These are phyloP conservation scores for Cryptomyrus ogoouensis DNA, from an alignment of 2,113 vertebrate species.

Conservation along the genomic window DNA sequence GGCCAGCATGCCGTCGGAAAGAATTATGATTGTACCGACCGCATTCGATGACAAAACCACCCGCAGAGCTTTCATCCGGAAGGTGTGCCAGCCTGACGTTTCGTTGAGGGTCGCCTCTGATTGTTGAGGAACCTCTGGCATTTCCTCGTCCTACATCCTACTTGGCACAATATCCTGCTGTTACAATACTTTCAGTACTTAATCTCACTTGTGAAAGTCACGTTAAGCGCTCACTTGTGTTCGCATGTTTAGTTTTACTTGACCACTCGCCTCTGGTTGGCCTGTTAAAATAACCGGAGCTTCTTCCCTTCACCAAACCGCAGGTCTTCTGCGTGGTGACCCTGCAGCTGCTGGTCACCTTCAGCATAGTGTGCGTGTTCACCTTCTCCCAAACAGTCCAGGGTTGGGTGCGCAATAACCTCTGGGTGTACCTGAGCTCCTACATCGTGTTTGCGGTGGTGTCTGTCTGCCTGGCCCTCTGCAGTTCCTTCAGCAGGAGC, in stretches of 20 bases:
- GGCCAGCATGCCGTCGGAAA: not conserved
- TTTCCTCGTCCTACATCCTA: not conserved
- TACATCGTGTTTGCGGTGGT: slow-evolving; percentile 48
- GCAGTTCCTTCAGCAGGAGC: slow-evolving; percentile 42
- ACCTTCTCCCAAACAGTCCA: slow-evolving; percentile 55
- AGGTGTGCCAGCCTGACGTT: slow-evolving; percentile 42
- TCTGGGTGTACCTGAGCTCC: slow-evolving; percentile 55
- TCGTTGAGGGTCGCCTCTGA: not conserved
- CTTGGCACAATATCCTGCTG: not conserved
- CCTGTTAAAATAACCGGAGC: not conserved
- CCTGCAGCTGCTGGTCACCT: slow-evolving; percentile 62
- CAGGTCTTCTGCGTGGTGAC: slow-evolving; percentile 62
- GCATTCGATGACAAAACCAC: slow-evolving; percentile 45
- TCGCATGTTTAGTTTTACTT: not conserved
- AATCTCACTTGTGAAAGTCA: not conserved
- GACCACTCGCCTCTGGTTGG: not conserved
- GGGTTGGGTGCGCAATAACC: slow-evolving; percentile 34
- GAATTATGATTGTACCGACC: not conserved
- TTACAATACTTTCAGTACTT: not conserved
- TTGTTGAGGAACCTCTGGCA: not conserved
- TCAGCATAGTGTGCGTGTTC: slow-evolving; percentile 59
- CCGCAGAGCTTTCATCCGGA: slow-evolving; percentile 53
- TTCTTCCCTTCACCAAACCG: not conserved
- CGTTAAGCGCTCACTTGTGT: not conserved
- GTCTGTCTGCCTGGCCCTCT: slow-evolving; percentile 33